Base-by-base conservation (phyloP, 2,888 invertebrate genomes). In the Microdon myrmicae region DNA sequence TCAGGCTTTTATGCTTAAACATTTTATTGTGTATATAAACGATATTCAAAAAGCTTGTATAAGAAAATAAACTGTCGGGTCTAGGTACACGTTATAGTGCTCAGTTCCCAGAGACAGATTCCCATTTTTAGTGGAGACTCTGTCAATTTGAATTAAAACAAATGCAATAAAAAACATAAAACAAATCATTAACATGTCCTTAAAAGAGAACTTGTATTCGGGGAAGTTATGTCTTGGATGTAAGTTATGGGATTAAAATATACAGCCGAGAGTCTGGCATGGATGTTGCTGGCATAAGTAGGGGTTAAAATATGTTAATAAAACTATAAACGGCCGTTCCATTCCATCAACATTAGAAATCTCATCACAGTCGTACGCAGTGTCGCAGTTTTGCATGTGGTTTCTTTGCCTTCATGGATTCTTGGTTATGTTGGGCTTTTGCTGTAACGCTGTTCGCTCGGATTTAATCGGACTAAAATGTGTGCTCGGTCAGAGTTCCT, bases 401-500 rank as follows among this genome's bases (percentile, higher is more conserved):
- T 29, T 23, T 31, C 20, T 16, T 16, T 32, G 14, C 25, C 32
- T 29, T 56, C 38, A 58, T 43, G 64, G 51, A 45, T 64, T 58
- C 9, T 64, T 64, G 17, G 51, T 60, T 47, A 60, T 25, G 54
- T 54, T 64, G 31, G 64, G 58, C 64, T 58, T 64, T 58, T 64
- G 51, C 47, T 64, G 58, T 64, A 64, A 58, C 58, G 64, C 58
- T 64, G 64, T 58, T 64, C 64, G 58, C 64, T 64, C 64, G 47
- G 64, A 37, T 64, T 58, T 58, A 14, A 47, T 64, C 51, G 64
- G 51, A 58, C 58, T 64, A 47, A 58, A 58, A 32, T 64, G 53
- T 34, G 69, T 67, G 32, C 49, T 68, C 45, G 69, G 86, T 91
- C 89, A 94, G 82, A 93, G 90, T 77, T 94, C 94, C 81, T 94